Evolutionary conservation across 2,888 invertebrate genomes (phyloP).

Genomic region (Eilema griseolum): DNA sequence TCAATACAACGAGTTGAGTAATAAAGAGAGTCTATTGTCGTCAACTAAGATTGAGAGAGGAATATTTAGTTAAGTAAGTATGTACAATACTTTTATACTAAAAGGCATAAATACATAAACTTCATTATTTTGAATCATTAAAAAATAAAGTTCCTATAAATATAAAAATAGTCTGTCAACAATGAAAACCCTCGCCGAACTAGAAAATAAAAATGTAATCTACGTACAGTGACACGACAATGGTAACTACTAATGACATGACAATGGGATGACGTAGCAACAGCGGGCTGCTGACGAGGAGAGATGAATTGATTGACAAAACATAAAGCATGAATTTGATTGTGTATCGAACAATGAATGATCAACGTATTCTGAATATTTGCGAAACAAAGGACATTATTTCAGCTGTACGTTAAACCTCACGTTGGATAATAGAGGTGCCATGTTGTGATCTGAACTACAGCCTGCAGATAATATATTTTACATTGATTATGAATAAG

Average conservation of each 20-base stretch:
- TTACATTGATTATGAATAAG: too few relatives aligned
- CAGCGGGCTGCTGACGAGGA: background rate
- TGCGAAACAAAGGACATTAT: background rate
- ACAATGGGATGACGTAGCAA: background rate
- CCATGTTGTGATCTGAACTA: background rate
- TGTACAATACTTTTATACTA: too few relatives aligned
- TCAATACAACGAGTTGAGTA: too few relatives aligned
- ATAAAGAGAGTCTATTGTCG: too few relatives aligned
- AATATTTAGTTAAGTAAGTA: too few relatives aligned
- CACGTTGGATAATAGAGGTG: background rate
- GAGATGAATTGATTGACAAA: background rate
- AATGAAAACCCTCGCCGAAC: too few relatives aligned
- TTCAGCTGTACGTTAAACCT: background rate
- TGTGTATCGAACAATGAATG: background rate
- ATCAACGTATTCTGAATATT: background rate
- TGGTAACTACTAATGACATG: background rate
- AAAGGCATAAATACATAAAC: too few relatives aligned
- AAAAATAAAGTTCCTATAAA: background rate
- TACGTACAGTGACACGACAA: too few relatives aligned
- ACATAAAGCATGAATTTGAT: background rate
- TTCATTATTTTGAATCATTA: background rate
- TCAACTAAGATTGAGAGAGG: too few relatives aligned
- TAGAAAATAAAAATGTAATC: too few relatives aligned
- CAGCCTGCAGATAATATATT: too few relatives aligned
- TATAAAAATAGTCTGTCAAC: background rate